These are phyloP conservation scores for Ophion ventricosus DNA, from an alignment of 2,888 invertebrate genomes.

Conservation along the genomic window DNA sequence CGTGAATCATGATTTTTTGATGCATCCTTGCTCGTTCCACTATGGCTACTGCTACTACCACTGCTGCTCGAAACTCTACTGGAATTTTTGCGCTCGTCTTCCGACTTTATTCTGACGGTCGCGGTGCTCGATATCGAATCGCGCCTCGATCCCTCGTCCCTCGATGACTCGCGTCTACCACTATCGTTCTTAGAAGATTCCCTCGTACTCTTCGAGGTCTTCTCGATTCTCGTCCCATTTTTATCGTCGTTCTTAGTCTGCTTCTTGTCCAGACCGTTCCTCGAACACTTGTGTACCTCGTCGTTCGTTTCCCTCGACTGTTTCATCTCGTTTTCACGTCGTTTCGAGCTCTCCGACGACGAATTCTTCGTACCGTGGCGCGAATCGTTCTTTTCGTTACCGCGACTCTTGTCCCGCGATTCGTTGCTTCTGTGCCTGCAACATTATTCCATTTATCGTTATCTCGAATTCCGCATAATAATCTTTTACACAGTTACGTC, in stretches of 20 bases:
- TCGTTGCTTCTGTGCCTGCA: conserved; percentile 69
- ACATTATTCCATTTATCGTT: conserved; percentile 35
- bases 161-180: conserved; percentile 57
- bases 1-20: conserved; percentile 64
- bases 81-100: conserved; percentile 68
- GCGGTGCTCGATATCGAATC: conserved; percentile 56
- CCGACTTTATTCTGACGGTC: conserved; percentile 53
- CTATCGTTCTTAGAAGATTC: conserved; percentile 53
- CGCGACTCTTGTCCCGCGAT: conserved; percentile 68
- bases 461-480: not conserved
- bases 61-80: conserved; percentile 65
- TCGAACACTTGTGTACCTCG: conserved; percentile 64
- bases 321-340: conserved; percentile 64
- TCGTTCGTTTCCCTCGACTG: conserved; percentile 51
- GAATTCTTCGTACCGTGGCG: conserved; percentile 67
- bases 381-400: conserved; percentile 70
- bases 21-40: conserved; percentile 47
- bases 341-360: conserved; percentile 63
- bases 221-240: conserved; percentile 70
- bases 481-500: not conserved
- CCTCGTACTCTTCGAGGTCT: conserved; percentile 63
- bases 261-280: conserved; percentile 60
- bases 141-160: conserved; percentile 67
- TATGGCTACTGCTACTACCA: conserved; percentile 47
- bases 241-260: conserved; percentile 56